Conservation (phyloP, 2,888 invertebrate genomes). For the Lithophane socia region DNA sequence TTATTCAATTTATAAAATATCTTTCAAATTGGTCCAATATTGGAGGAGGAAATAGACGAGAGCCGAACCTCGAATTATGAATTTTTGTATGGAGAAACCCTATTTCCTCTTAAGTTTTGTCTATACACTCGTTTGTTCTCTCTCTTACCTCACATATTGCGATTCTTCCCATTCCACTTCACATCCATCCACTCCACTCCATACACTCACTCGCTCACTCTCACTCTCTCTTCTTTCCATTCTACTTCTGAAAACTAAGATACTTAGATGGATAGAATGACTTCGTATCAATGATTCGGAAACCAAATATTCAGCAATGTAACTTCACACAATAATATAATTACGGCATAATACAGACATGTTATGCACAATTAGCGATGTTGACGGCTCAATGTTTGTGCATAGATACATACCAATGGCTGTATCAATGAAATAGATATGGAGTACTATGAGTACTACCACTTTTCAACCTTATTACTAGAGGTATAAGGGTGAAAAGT, state of each 20-base stretch:
- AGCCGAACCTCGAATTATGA: too few species aligned
- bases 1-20: too few species aligned
- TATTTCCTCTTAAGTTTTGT: too few species aligned
- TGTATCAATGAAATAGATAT: conserved; percentile 39
- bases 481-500: neutral
- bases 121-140: neutral
- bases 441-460: neutral
- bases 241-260: neutral
- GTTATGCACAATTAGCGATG: conserved; percentile 17
- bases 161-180: too few species aligned
- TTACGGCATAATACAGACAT: neutral
- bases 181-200: too few species aligned
- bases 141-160: too few species aligned
- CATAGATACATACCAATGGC: neutral
- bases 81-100: too few species aligned
- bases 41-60: too few species aligned
- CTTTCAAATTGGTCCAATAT: too few species aligned
- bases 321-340: neutral
- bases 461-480: neutral
- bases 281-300: neutral
- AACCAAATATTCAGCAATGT: neutral
- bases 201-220: too few species aligned
- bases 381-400: neutral
- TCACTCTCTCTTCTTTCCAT: too few species aligned
- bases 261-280: neutral